These are phyloP conservation scores for Malacoraja senta DNA, from an alignment of 2,797 vertebrate species.

Conservation along the genomic window DNA sequence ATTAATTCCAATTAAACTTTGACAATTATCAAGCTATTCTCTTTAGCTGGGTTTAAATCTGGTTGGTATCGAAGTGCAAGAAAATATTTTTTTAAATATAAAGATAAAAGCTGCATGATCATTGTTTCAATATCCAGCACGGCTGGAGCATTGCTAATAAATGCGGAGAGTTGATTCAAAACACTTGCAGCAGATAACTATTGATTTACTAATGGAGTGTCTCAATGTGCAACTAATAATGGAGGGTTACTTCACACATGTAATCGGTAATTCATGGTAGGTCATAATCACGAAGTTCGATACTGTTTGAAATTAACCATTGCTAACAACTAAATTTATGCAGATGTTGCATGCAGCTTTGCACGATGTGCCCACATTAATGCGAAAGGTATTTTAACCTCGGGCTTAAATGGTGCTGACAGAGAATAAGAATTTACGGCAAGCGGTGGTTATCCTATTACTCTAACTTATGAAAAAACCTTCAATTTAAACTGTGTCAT, in stretches of 20 bases:
- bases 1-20: background rate
- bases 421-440: background rate
- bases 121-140: constrained; percentile 3
- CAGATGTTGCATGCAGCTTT: background rate
- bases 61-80: background rate
- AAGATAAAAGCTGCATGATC: background rate
- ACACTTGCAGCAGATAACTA: constrained; percentile 3
- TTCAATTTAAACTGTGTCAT: background rate
- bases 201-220: constrained; percentile 8
- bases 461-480: background rate
- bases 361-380: background rate
- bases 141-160: background rate
- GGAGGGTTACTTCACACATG: background rate
- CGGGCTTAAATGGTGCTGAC: background rate
- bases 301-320: background rate
- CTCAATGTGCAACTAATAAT: background rate
- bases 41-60: background rate
- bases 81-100: background rate
- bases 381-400: background rate
- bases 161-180: background rate
- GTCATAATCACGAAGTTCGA: constrained; percentile 1
- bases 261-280: background rate
- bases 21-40: background rate
- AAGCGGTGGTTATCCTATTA: background rate
- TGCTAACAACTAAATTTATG: background rate